Evolutionary conservation across 2,888 invertebrate genomes (phyloP), one percentile per base, ranked within the genome.

Genomic region (Acheta domesticus): DNA sequence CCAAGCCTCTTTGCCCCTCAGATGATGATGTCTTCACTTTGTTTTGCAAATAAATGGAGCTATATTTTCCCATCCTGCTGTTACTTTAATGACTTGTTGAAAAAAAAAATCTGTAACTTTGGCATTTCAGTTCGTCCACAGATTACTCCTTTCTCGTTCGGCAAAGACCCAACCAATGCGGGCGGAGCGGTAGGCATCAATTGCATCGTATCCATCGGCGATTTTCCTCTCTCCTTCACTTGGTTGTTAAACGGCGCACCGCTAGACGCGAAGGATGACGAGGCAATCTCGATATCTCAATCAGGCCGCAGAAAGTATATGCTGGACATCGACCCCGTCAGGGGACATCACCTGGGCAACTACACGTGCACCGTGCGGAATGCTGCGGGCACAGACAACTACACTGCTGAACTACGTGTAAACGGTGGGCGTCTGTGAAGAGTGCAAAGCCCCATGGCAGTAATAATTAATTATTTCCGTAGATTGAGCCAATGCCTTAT

Each of bases 141-240:
- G 89, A 92, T 94, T 84, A 89, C 91, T 84, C 91, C 92, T 75
- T 92, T 94, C 85, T 90, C 90, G 85, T 93, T 94, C 84, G 93
- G 93, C 81, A 93, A 93, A 78, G 93, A 93, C 83, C 90, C 93
- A 79, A 91, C 93, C 76, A 93, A 94, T 85, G 92, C 93, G 80
- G 94, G 94, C 11, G 94, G 94, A 82, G 90, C 92, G 82, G 92
- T 93, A 74, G 93, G 93, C 80, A 90, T 93, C 4, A 90, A 90
- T 78, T 95, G 94, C 86, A 90, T 91, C 74, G 92, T 93, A 48
- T 91, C 89, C 83, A 93, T 93, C 86, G 94, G 95, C 50, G 95
- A 96, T 86, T 86, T 92, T 82, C 95, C 95, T 16, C 88, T 96
- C 78, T 84, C 84, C 74, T 85, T 88, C 75, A 83, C 84, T 23